These are phyloP conservation scores for Sebastes reedi DNA, from an alignment of 2,797 vertebrate species.

Conservation along the genomic window DNA sequence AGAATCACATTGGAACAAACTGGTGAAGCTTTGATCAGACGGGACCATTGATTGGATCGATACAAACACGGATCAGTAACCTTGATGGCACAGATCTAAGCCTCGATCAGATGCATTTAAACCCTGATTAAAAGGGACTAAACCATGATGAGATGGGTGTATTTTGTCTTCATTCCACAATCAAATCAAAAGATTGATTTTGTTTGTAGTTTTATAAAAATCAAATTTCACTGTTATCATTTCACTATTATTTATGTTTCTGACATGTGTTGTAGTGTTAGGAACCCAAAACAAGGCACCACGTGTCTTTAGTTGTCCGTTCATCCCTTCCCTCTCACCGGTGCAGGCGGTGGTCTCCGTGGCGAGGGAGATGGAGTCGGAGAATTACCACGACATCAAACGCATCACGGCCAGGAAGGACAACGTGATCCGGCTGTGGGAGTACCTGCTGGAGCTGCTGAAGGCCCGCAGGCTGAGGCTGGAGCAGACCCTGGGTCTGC, in stretches of 20 bases:
- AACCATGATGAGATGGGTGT: not conserved
- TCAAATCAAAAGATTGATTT: not conserved
- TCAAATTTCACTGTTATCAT: not conserved
- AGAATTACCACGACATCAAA: slow-evolving; percentile 95
- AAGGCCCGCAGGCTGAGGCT: slow-evolving; percentile 89
- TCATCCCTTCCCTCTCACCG: not conserved
- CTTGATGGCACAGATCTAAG: not conserved
- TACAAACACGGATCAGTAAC: not conserved
- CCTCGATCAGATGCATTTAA: not conserved
- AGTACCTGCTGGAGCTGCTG: slow-evolving; percentile 96
- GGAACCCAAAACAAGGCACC: not conserved
- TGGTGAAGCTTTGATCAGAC: not conserved
- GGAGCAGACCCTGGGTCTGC: slow-evolving; percentile 94
- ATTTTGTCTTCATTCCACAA: not conserved
- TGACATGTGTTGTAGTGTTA: not conserved
- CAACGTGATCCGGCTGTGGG: slow-evolving; percentile 96
- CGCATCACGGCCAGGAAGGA: slow-evolving; percentile 92
- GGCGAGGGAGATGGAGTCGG: slow-evolving; percentile 91
- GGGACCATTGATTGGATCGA: not conserved
- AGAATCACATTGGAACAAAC: not conserved
- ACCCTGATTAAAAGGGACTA: not conserved
- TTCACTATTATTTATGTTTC: not conserved
- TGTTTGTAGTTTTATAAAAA: not conserved
- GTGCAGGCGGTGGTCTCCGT: slow-evolving; percentile 89
- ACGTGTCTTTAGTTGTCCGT: not conserved